A percentile compares a stretch with the other conserved stretches of the same genome.
Evolutionary conservation across 2,888 invertebrate genomes (phyloP).

Genomic region (Leptopilina syphax): DNA sequence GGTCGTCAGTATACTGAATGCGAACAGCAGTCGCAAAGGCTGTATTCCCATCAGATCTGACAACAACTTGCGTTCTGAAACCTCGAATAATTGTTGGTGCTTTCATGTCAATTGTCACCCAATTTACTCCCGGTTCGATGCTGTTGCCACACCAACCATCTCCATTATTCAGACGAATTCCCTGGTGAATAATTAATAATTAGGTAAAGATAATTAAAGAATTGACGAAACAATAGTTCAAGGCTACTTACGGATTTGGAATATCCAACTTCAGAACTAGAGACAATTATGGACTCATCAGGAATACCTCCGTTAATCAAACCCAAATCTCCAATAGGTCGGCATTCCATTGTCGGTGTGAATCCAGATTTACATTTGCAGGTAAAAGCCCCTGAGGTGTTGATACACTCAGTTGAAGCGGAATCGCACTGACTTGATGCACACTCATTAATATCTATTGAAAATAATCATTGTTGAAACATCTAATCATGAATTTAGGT

Average conservation of each 20-base stretch:
- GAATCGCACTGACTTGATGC: slow-evolving; percentile 92
- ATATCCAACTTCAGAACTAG: slow-evolving; percentile 89
- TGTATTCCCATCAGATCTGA: slow-evolving; percentile 87
- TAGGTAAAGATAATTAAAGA: no score
- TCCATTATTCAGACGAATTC: slow-evolving; percentile 89
- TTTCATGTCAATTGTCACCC: slow-evolving; percentile 91
- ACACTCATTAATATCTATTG: slow-evolving; percentile 91
- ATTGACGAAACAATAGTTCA: background rate
- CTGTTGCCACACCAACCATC: slow-evolving; percentile 95
- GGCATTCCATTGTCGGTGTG: slow-evolving; percentile 90
- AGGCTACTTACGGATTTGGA: slow-evolving; percentile 83
- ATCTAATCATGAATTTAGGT: background rate
- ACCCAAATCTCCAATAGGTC: slow-evolving; percentile 93
- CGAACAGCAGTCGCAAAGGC: slow-evolving; percentile 95
- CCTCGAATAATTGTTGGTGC: slow-evolving; percentile 93
- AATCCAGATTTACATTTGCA: slow-evolving; percentile 93
- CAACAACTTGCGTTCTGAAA: slow-evolving; percentile 93
- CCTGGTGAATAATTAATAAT: slow-evolving; percentile 76
- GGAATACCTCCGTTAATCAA: slow-evolving; percentile 92
- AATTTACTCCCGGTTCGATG: slow-evolving; percentile 91
- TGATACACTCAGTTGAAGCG: slow-evolving; percentile 93
- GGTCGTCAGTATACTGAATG: slow-evolving; percentile 89
- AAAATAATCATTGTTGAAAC: slow-evolving; percentile 8
- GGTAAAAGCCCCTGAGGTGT: slow-evolving; percentile 91
- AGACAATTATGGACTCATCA: slow-evolving; percentile 92